Percentiles rank a stretch among this genome's conserved stretches.
Conservation (phyloP, 2,113 vertebrate genomes). For the Excalfactoria chinensis region DNA sequence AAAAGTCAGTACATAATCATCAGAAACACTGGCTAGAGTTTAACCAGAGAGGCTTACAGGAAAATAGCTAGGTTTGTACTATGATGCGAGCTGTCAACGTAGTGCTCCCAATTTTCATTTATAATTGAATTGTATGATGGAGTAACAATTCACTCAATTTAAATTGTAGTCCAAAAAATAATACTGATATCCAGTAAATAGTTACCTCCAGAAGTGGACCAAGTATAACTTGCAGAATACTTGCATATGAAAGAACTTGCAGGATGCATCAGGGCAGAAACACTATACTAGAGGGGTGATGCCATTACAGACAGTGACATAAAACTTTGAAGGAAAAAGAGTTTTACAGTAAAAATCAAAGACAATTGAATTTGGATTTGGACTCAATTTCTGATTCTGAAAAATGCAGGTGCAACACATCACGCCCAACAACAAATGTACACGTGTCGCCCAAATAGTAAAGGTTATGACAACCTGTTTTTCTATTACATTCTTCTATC, state of each 20-base stretch:
- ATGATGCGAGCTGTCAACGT: neutral
- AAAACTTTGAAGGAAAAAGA: neutral
- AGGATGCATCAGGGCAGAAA: neutral
- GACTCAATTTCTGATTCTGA: neutral
- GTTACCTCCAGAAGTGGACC: neutral
- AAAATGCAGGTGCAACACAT: neutral
- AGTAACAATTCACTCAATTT: neutral
- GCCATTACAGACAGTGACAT: neutral
- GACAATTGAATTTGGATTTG: neutral
- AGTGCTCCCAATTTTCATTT: neutral
- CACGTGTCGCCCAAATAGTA: neutral
- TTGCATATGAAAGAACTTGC: neutral
- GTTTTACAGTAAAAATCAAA: neutral
- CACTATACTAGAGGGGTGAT: neutral
- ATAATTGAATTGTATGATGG: neutral
- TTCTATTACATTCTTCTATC: neutral
- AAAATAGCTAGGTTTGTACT: neutral
- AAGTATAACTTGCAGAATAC: neutral
- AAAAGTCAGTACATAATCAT: neutral
- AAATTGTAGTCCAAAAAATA: neutral
- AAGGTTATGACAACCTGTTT: neutral
- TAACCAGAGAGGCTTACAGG: neutral
- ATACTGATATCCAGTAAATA: neutral
- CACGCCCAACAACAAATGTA: neutral
- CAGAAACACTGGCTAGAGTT: neutral